phyloP scores from a whole-genome alignment of 2,888 invertebrate species.

The Lasioglossum morio region DNA sequence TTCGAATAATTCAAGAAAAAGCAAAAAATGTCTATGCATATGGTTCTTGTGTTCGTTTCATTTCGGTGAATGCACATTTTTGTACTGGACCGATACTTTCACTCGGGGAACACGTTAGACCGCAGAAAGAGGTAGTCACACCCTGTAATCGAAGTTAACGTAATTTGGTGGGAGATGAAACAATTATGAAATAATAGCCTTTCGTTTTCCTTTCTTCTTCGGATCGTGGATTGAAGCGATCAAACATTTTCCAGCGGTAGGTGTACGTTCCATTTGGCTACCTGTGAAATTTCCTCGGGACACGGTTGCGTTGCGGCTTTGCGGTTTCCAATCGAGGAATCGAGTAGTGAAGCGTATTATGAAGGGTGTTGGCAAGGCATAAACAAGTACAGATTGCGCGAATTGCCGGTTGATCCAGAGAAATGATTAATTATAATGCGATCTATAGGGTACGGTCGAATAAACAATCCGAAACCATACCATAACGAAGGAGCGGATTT shows the following conservation, averaged over 20 bases:
- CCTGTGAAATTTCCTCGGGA: conserved; percentile 43
- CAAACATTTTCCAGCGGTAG: conserved; percentile 7
- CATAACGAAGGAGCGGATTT: too few species aligned
- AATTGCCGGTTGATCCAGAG: conserved; percentile 15
- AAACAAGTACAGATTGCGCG: conserved; percentile 23
- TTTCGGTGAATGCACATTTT: neutral
- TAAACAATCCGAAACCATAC: neutral
- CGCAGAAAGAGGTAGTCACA: neutral
- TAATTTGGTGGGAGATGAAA: neutral
- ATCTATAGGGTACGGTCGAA: neutral
- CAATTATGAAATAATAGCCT: neutral
- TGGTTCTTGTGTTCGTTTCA: neutral
- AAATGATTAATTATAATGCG: conserved; percentile 42
- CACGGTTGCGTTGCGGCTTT: conserved; percentile 40
- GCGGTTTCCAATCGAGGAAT: conserved; percentile 56
- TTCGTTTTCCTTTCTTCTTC: neutral
- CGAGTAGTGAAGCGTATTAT: conserved; percentile 44
- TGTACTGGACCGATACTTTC: neutral
- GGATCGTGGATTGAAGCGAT: neutral
- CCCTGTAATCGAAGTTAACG: neutral
- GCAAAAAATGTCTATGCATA: neutral
- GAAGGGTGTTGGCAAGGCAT: conserved; percentile 4
- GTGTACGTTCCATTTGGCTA: conserved; percentile 46
- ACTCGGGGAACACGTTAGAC: neutral
- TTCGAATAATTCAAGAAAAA: neutral